A percentile compares a stretch with the other conserved stretches of the same genome.
Conservation (phyloP, 2,888 invertebrate genomes). For the Alviniconcha strummeri region DNA sequence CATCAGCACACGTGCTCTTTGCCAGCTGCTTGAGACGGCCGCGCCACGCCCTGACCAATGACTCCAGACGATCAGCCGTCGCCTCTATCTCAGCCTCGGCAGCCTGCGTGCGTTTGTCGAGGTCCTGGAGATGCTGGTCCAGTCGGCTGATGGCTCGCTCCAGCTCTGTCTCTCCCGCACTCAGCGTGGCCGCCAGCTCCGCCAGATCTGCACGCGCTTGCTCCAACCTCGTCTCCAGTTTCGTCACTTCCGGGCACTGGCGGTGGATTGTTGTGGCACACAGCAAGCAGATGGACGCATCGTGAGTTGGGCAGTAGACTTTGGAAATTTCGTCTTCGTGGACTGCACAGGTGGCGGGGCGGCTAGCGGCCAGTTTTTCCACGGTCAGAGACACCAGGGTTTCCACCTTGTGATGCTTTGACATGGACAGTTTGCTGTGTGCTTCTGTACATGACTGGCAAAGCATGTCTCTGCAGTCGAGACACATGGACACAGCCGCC, state of each 20-base stretch:
- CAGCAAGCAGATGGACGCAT: neutral
- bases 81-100: neutral
- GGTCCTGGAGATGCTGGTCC: neutral
- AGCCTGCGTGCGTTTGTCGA: neutral
- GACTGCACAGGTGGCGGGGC: neutral
- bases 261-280: slow-evolving; percentile 8
- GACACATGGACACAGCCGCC: slow-evolving; percentile 12
- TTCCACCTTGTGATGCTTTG: slow-evolving; percentile 5
- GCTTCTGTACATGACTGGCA: neutral
- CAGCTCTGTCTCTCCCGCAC: neutral
- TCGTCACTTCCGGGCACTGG: slow-evolving; percentile 5
- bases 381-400: slow-evolving; percentile 5
- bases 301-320: slow-evolving; percentile 10
- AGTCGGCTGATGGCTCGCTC: neutral
- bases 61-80: neutral
- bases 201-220: neutral
- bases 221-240: neutral
- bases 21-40: neutral
- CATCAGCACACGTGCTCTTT: neutral
- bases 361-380: neutral
- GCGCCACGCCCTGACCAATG: neutral
- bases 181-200: neutral
- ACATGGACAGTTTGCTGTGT: slow-evolving; percentile 1
- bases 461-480: slow-evolving; percentile 7
- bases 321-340: neutral